Evolutionary conservation across 64 coral and sea anemone genomes (phyloP), one percentile per base, ranked within the genome.

Genomic region (Anthopleura sola): DNA sequence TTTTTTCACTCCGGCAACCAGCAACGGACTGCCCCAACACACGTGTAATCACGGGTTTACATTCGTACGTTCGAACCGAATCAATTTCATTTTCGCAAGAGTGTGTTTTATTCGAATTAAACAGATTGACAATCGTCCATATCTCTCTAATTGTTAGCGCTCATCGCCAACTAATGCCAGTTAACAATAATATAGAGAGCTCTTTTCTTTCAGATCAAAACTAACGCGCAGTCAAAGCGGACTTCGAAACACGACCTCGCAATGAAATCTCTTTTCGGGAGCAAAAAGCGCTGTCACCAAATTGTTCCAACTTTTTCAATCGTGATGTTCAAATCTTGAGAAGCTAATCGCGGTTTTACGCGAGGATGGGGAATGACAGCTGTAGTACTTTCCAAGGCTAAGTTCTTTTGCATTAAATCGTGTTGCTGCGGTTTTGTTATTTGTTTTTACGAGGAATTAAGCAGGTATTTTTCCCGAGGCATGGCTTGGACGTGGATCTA

Each of bases 271-370:
- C 37, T 79, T 18, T 23, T 12, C 7, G 76, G 9, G 4, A 5
- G 20, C 38, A 20, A 23, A 46, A 40, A 79, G 1, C 8, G 38
- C 23, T 38, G 44, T 47, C 15, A 44, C 39, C 76, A 44, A 46
- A 40, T 79, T 38, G 14, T 48, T 44, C 37, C 3, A 18, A 78
- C 1, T 78, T 46, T n/a, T 33, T 20, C 3, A 31, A 34, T 71
- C 66, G 66, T 71, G 66, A 71, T 24, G 39, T 40, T 33, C 17
- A 23, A 33, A 79, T 79, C 76, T 79, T 47, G 5, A n/a, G 24
- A n/a, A 29, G 37, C 38, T 79, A 79, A 79, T 79, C 76, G 37
- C 76, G 76, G 76, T 79, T 79, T 79, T 20, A 79, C 17, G 39
- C 15, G 37, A 23, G 37, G 15, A 79, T 79, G 26, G n/a, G 6